phyloP scores from a whole-genome alignment of 2,888 invertebrate species.

The Lordiphosa andalusiaca region DNA sequence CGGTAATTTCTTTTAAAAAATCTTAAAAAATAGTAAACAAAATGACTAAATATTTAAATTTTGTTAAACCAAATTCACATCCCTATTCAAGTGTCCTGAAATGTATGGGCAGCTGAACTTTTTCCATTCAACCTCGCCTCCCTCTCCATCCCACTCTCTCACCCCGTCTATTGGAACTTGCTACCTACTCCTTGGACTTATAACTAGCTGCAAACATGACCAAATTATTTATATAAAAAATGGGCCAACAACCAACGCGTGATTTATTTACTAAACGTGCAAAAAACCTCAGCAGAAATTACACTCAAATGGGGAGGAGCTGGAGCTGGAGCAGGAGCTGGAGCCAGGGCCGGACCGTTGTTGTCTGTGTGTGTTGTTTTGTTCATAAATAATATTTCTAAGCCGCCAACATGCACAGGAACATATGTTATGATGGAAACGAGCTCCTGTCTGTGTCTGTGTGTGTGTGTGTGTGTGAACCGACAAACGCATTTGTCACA shows the following conservation, averaged over 20 bases:
- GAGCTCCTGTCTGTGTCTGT: constrained; percentile 18
- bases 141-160: neutral
- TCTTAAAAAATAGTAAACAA: no score
- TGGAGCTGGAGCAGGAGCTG: no score
- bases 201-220: constrained; percentile 39
- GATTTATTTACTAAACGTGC: constrained; percentile 74
- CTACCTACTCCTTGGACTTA: neutral
- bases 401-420: constrained; percentile 58
- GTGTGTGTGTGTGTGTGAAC: constrained; percentile 33
- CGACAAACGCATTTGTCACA: constrained; percentile 69
- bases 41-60: no score
- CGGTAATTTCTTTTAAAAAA: no score
- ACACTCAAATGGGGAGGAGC: constrained; percentile 32
- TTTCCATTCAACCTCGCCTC: neutral
- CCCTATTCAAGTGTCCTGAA: no score
- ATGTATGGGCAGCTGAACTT: no score
- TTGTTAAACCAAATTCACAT: no score
- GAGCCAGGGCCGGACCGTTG: neutral
- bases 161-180: constrained; percentile 2
- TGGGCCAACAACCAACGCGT: constrained; percentile 59
- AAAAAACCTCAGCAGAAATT: constrained; percentile 58
- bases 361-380: constrained; percentile 60
- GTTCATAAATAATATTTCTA: constrained; percentile 72
- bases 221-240: constrained; percentile 71
- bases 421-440: constrained; percentile 48